A percentile compares a stretch with the other conserved stretches of the same genome.
These are phyloP conservation scores for Celastrina argiolus DNA, from an alignment of 2,888 invertebrate genomes.

Conservation along the genomic window DNA sequence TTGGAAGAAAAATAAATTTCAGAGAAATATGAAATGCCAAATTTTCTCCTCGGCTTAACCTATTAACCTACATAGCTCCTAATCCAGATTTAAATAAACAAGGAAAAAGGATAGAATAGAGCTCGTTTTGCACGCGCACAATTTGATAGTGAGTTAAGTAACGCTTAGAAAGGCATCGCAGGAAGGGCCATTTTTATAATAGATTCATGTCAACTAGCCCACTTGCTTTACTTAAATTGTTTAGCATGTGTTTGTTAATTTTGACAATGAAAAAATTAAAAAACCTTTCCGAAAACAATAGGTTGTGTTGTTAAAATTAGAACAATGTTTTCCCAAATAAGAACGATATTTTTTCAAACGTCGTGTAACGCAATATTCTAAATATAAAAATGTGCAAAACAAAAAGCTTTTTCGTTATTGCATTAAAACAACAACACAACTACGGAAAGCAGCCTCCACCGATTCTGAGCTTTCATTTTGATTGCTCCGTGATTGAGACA, in stretches of 20 bases:
- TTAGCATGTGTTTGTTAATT: background rate
- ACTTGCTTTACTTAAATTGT: too few species aligned
- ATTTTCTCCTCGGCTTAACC: constrained; percentile 2
- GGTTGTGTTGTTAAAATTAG: background rate
- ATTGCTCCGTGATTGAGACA: constrained; percentile 32
- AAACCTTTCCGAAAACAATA: background rate
- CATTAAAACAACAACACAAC: constrained; percentile 23
- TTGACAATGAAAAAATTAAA: background rate
- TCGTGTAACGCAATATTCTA: background rate
- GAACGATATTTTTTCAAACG: background rate
- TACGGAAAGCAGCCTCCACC: constrained; percentile 26
- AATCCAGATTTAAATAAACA: background rate
- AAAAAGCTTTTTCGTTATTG: constrained; percentile 21
- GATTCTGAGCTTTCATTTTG: constrained; percentile 30
- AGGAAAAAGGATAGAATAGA: background rate
- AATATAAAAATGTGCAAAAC: background rate
- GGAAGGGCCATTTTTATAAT: too few species aligned
- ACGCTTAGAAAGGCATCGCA: too few species aligned
- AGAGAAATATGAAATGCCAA: background rate
- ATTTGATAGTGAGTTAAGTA: too few species aligned
- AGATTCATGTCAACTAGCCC: too few species aligned
- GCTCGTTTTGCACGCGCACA: background rate
- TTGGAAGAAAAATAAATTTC: background rate
- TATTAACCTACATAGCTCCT: background rate
- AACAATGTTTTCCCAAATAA: background rate